These are phyloP conservation scores for Isaurus tuberculatus DNA, from an alignment of 92 coral and sea anemone genomes.

Conservation along the genomic window DNA sequence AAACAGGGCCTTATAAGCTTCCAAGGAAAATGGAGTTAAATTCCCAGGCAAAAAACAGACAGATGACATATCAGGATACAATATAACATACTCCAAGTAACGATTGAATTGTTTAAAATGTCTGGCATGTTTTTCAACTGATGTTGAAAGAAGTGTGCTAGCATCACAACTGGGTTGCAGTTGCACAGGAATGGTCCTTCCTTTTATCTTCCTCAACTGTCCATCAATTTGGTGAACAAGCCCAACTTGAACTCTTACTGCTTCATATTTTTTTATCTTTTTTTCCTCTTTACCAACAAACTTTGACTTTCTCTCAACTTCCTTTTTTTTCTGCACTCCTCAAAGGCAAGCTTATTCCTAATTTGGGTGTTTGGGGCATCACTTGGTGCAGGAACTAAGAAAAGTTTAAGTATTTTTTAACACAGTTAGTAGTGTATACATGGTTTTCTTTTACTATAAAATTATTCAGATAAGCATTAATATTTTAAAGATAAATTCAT, in stretches of 20 bases:
- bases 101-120: slow-evolving; percentile 41
- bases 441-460: background rate
- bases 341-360: slow-evolving; percentile 12
- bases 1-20: no score
- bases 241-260: slow-evolving; percentile 63
- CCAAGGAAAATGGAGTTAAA: slow-evolving; percentile 60
- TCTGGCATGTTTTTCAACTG: slow-evolving; percentile 44
- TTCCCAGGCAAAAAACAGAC: slow-evolving; percentile 68
- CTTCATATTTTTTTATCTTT: slow-evolving; percentile 49
- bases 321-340: slow-evolving; percentile 34
- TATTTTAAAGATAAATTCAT: background rate
- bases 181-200: slow-evolving; percentile 60
- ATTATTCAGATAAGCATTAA: background rate
- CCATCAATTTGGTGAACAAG: slow-evolving; percentile 59
- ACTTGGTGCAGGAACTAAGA: slow-evolving; percentile 9
- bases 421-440: background rate
- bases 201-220: slow-evolving; percentile 60
- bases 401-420: slow-evolving; percentile 6
- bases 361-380: background rate
- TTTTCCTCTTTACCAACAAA: slow-evolving; percentile 29
- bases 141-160: slow-evolving; percentile 30
- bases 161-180: slow-evolving; percentile 42
- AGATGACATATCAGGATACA: slow-evolving; percentile 33
- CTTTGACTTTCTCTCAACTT: slow-evolving; percentile 38
- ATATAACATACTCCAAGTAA: slow-evolving; percentile 16